Evolutionary conservation across 2,113 vertebrate genomes (phyloP), one percentile per base, ranked within the genome.

Genomic region (Propithecus coquereli): DNA sequence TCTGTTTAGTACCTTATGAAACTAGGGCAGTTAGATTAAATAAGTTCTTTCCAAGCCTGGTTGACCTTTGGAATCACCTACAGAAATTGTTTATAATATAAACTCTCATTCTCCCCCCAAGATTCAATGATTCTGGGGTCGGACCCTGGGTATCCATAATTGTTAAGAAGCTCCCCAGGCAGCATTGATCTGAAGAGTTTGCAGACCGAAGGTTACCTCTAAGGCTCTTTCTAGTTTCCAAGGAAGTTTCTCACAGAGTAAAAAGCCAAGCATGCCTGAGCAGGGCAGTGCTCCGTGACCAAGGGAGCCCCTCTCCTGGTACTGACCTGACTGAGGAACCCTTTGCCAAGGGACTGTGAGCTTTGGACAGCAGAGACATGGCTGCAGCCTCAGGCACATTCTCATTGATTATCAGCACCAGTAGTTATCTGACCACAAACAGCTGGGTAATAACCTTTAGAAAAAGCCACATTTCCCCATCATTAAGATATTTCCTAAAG

Each of bases 381-480:
- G 22, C 45, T 84, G 30, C n/a, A 43, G 34, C 8, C 45, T 91
- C 54, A 84, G 11, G 0, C 43, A 70, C 6, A 11, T 47, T 81
- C 43, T 92, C 9, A 10, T 0, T 76, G 32, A 50, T 79, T 57
- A 7, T 18, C 74, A 70, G 57, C 34, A 61, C 45, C 32, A 27
- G 11, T 23, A 90, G 23, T 17, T 87, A 81, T 93, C 12, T 66
- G 30, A 25, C 25, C 84, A 73, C 66, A 71, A 94, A 66, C 9
- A 79, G 10, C 66, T 61, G 76, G 30, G 30, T 50, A 81, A 74
- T 74, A 61, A 79, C 1, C 18, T 90, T 73, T 65, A 37, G 68
- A 32, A 94, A 93, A 94, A 14, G 22, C 30, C 43, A 40, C n/a
- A 54, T 92, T 90, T 96, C 23, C 20, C 52, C 43, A 81, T 90